Evolutionary conservation across 2,888 invertebrate species (phyloP).

Genomic region (Byasa hedistus): DNA sequence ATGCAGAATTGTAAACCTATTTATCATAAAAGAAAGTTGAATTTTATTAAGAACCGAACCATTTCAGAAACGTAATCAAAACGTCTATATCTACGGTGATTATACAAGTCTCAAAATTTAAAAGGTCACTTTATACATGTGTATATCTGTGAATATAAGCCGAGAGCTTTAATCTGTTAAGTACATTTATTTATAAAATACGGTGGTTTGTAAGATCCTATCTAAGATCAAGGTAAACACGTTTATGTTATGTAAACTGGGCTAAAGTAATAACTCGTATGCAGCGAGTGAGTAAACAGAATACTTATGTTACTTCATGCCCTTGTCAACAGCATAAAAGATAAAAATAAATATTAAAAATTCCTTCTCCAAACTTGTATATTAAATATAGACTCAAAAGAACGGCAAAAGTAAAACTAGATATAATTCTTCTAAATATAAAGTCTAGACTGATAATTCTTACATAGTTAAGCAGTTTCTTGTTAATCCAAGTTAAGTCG

Average conservation of each 20-base stretch:
- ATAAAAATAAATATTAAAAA: background rate
- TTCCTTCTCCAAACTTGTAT: background rate
- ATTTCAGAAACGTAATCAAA: slow-evolving; percentile 10
- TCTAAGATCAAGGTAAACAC: slow-evolving; percentile 30
- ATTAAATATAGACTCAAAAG: too few species aligned
- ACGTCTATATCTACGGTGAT: background rate
- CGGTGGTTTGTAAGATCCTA: slow-evolving; percentile 15
- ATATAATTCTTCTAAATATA: too few species aligned
- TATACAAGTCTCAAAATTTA: slow-evolving; percentile 5
- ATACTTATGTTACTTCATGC: slow-evolving; percentile 14
- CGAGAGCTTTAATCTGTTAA: slow-evolving; percentile 4
- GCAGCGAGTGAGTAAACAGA: slow-evolving; percentile 17
- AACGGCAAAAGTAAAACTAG: too few species aligned
- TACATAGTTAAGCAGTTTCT: too few species aligned
- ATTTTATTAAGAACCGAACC: slow-evolving; percentile 9
- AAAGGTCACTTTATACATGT: slow-evolving; percentile 12
- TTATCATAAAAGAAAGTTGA: slow-evolving; percentile 12
- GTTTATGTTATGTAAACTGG: slow-evolving; percentile 23
- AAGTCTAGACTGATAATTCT: too few species aligned
- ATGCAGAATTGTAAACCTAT: background rate
- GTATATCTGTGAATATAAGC: slow-evolving; percentile 1
- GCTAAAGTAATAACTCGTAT: slow-evolving; percentile 19
- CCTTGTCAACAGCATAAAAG: slow-evolving; percentile 5
- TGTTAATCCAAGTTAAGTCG: too few species aligned
- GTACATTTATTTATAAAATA: slow-evolving; percentile 16